Evolutionary conservation across 2,113 vertebrate species (phyloP), one percentile per base, ranked within the genome.

Genomic region (Piaya cayana): DNA sequence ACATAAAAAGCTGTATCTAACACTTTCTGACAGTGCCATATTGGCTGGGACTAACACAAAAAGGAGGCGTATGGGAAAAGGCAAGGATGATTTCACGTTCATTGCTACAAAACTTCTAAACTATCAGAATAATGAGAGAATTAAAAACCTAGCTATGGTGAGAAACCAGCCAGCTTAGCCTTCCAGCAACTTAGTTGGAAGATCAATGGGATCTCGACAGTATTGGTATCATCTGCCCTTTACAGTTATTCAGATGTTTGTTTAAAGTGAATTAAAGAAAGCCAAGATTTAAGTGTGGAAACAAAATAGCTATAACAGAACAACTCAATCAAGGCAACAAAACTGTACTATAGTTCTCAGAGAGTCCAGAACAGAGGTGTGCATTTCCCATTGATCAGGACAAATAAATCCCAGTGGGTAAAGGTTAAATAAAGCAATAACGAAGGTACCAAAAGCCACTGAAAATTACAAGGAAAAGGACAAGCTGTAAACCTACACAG

Each of bases 1-100:
- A 94, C 63, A 82, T 69, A 80, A 96, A 95, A 95, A 96, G 50
- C 85, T 86, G 71, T 36, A 94, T 69, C 95, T 96, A 97, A 96
- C 70, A 70, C 36, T 87, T 94, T 87, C 75, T 92, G 95, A 95
- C 93, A 94, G 91, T 74, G 75, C 91, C 93, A 93, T 95, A 93
- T 95, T 97, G 94, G 63, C 78, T 90, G 79, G 67, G 87, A 91
- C 59, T 85, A 76, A 69, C 70, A 82, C 49, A 74, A 82, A 95
- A 85, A 78, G 53, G 42, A 94, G 82, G 49, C 85, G 67, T 65
- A 63, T 42, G 36, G 25, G 36, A 78, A 94, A 88, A 94, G 26
- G 53, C 63, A 91, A 90, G 62, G 58, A 89, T 93, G 67, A 77
- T 63, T 96, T 95, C 71, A 87, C 93, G 53, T 90, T 72, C 30